These are phyloP conservation scores for Cheilosia urbana DNA, from an alignment of 2,888 invertebrate genomes.

Conservation along the genomic window DNA sequence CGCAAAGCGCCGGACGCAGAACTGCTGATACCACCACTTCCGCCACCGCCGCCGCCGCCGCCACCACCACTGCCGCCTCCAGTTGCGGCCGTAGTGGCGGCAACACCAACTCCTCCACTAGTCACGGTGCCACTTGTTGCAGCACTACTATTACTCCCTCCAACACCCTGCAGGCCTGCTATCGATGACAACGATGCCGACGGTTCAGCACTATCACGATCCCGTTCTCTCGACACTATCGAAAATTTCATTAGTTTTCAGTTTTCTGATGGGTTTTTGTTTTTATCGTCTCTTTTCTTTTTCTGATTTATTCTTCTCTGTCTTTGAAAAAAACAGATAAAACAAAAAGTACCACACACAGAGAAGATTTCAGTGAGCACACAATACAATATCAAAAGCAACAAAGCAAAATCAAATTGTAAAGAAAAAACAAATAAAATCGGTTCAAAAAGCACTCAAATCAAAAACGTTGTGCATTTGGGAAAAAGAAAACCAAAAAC, in stretches of 20 bases:
- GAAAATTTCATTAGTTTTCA: conserved; percentile 76
- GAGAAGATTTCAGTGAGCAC: conserved; percentile 31
- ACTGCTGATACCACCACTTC: conserved; percentile 59
- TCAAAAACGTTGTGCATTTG: conserved; percentile 54
- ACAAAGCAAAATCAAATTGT: conserved; percentile 21
- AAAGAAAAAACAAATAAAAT: conserved; percentile 6
- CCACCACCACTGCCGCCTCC: conserved; percentile 78
- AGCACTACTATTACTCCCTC: conserved; percentile 78
- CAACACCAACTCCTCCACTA: conserved; percentile 72
- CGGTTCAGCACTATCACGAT: conserved; percentile 76
- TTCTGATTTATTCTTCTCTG: conserved; percentile 42
- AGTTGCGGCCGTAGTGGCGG: conserved; percentile 78
- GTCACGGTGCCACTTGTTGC: conserved; percentile 79
- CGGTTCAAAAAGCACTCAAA: conserved; percentile 44
- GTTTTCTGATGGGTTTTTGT: conserved; percentile 42
- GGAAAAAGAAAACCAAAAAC: background rate
- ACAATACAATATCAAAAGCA: conserved; percentile 64
- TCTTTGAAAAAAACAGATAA: conserved; percentile 32
- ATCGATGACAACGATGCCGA: conserved; percentile 54
- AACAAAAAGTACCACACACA: conserved; percentile 46
- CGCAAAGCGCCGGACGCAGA: conserved; percentile 78
- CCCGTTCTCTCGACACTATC: conserved; percentile 83
- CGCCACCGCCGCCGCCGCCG: conserved; percentile 76
- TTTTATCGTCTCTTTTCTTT: conserved; percentile 56
- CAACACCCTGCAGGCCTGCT: conserved; percentile 61